Evolutionary conservation across 2,113 vertebrate genomes (phyloP).

Genomic region (Xiphorhynchus elegans): DNA sequence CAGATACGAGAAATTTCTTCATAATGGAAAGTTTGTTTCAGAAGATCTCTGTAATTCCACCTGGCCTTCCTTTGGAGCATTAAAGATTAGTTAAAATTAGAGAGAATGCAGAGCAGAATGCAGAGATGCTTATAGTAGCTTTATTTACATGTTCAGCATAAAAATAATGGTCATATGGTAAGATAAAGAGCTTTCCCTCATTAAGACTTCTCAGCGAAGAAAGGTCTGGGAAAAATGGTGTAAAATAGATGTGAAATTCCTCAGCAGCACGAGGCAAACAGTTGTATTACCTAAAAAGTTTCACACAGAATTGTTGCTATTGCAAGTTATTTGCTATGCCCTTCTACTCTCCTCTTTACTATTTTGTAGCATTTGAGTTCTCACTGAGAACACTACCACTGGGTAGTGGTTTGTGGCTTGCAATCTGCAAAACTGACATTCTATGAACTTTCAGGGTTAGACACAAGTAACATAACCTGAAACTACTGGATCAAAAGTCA

Average conservation of each 20-base stretch:
- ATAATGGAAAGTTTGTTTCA: background rate
- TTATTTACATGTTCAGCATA: background rate
- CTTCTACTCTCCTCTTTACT: background rate
- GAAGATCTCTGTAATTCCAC: background rate
- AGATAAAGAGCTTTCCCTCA: background rate
- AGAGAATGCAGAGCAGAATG: background rate
- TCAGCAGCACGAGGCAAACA: background rate
- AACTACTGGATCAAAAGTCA: background rate
- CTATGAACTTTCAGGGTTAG: background rate
- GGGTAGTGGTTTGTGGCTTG: background rate
- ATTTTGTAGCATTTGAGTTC: background rate
- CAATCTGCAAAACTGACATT: background rate
- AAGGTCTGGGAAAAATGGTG: background rate
- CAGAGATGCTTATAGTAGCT: rapidly evolving
- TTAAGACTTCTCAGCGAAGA: background rate
- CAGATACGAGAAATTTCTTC: background rate
- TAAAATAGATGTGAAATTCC: background rate
- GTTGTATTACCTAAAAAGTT: background rate
- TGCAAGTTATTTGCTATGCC: background rate
- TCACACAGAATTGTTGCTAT: background rate
- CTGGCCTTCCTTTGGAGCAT: background rate
- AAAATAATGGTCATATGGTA: background rate
- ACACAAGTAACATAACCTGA: background rate
- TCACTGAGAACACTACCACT: background rate
- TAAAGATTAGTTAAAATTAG: background rate